These are phyloP conservation scores for Fragum fragum DNA, from an alignment of 2,888 invertebrate genomes.

Conservation along the genomic window DNA sequence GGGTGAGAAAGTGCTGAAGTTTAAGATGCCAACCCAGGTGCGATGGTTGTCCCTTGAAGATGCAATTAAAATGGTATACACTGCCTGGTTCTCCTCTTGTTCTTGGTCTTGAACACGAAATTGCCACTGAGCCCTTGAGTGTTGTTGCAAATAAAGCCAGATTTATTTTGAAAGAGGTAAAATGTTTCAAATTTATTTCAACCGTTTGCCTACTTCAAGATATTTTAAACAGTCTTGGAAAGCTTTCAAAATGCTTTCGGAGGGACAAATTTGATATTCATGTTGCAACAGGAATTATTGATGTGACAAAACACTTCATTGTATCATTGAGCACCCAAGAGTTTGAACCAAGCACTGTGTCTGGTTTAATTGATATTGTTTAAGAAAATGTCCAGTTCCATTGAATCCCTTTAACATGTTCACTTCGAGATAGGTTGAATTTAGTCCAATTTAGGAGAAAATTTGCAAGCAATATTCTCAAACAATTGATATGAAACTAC, in stretches of 20 bases:
- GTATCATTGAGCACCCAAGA: constrained; percentile 4
- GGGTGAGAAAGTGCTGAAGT: constrained; percentile 45
- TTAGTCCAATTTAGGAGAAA: constrained; percentile 15
- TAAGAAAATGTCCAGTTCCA: constrained; percentile 21
- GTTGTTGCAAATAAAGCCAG: constrained; percentile 44
- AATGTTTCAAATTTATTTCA: constrained; percentile 46
- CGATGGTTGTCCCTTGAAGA: constrained; percentile 51
- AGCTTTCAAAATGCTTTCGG: constrained; percentile 38
- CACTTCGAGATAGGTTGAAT: constrained; percentile 27
- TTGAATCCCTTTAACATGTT: constrained; percentile 10
- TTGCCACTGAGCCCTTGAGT: constrained; percentile 30
- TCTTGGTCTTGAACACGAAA: constrained; percentile 48
- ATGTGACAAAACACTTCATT: constrained; percentile 24
- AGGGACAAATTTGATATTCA: constrained; percentile 38
- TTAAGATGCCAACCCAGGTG: constrained; percentile 52
- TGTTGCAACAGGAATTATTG: constrained; percentile 25
- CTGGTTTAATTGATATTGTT: constrained; percentile 25
- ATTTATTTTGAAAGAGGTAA: constrained; percentile 39
- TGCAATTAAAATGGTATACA: constrained; percentile 34
- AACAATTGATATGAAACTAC: constrained; percentile 35
- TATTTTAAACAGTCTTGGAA: constrained; percentile 25
- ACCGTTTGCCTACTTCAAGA: constrained; percentile 38
- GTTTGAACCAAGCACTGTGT: constrained; percentile 17
- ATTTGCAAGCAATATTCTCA: constrained; percentile 35
- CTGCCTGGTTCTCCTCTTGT: constrained; percentile 38